These are phyloP conservation scores for Periphyllus acericola DNA, from an alignment of 2,888 invertebrate genomes.

Conservation along the genomic window DNA sequence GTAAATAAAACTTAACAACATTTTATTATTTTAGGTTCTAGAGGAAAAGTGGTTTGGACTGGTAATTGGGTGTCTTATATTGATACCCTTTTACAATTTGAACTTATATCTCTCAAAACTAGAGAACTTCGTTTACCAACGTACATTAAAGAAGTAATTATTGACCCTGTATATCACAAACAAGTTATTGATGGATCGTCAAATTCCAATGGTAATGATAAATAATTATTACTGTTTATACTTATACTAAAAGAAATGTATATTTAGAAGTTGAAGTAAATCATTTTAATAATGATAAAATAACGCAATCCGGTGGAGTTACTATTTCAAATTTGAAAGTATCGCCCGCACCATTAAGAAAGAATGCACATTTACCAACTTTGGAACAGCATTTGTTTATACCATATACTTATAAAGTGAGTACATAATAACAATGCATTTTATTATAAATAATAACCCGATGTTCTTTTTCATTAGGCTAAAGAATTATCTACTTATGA, in stretches of 20 bases:
- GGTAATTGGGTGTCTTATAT: constrained; percentile 63
- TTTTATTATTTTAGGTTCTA: constrained; percentile 52
- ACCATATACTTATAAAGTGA: constrained; percentile 43
- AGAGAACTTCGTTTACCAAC: constrained; percentile 60
- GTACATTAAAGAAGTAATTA: constrained; percentile 61
- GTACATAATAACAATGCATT: neutral
- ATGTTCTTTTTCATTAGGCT: neutral
- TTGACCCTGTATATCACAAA: constrained; percentile 58
- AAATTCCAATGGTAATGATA: neutral
- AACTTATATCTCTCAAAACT: constrained; percentile 39
- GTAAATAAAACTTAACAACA: neutral
- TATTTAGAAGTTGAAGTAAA: constrained; percentile 57
- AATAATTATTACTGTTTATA: neutral
- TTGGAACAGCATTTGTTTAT: constrained; percentile 58
- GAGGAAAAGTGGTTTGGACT: constrained; percentile 58
- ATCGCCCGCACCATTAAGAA: constrained; percentile 47
- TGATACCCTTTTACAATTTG: constrained; percentile 62
- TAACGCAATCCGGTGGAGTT: constrained; percentile 58
- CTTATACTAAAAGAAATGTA: neutral
- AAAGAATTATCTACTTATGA: constrained; percentile 39
- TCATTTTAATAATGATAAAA: constrained; percentile 33
- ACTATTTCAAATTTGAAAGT: constrained; percentile 51
- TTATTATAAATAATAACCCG: neutral
- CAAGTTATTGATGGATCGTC: constrained; percentile 8
- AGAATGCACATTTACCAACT: constrained; percentile 38